Conservation (phyloP, 2,888 invertebrate species). For the Baccha elongata region DNA sequence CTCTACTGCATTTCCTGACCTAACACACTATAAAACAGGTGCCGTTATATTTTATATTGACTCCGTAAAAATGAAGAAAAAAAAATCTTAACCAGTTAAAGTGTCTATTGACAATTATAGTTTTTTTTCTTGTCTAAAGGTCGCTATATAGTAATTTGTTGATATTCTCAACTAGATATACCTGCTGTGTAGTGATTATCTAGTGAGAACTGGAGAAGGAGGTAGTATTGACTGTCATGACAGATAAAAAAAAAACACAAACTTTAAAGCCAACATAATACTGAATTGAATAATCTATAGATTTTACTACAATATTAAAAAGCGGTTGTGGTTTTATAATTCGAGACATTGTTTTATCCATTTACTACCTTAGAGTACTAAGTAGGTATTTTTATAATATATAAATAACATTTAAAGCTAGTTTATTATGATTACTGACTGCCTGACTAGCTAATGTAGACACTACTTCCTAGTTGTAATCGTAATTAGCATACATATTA, state of each 20-base stretch:
- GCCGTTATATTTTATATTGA: conserved; percentile 16
- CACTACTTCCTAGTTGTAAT: conserved; percentile 64
- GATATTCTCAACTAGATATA: conserved; percentile 19
- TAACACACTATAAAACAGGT: conserved; percentile 36
- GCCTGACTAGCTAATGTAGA: conserved; percentile 22
- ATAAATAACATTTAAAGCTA: not conserved
- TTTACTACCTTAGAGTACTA: conserved; percentile 24
- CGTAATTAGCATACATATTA: conserved; percentile 57
- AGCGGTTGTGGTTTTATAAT: conserved; percentile 17
- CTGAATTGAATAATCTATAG: conserved; percentile 5
- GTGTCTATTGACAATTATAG: not conserved
- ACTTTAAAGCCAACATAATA: conserved; percentile 16
- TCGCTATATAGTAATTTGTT: conserved; percentile 7
- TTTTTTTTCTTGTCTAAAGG: conserved; percentile 20
- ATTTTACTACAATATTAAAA: not conserved
- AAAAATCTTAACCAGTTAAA: conserved; percentile 15
- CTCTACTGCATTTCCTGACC: conserved; percentile 42
- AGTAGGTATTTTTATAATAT: too few relatives aligned
- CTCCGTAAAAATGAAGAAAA: not conserved
- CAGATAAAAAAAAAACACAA: not conserved
- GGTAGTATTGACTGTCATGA: not conserved
- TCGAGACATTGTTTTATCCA: conserved; percentile 15
- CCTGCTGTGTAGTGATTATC: not conserved
- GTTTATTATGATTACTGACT: conserved; percentile 1
- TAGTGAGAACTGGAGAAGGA: conserved; percentile 2